Evolutionary conservation across 2,888 invertebrate species (phyloP).

Genomic region (Mesoligia furuncula): DNA sequence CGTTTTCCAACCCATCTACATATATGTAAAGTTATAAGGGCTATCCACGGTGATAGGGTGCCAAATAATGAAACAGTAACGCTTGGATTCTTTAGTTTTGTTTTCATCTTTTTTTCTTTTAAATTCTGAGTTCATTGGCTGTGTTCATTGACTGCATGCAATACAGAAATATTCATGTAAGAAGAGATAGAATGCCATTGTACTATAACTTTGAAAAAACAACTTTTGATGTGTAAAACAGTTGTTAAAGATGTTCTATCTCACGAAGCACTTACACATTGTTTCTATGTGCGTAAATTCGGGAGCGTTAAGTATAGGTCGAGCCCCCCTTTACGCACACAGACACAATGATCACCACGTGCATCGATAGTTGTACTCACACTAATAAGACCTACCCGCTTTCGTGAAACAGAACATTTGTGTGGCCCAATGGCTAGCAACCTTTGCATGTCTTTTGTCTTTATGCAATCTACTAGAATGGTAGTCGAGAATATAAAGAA

Average conservation of each 20-base stretch:
- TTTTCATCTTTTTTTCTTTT: neutral
- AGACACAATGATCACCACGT: neutral
- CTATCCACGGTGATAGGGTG: neutral
- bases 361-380: neutral
- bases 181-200: slow-evolving; percentile 1
- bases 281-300: neutral
- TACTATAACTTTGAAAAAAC: neutral
- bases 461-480: neutral
- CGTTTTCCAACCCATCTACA: slow-evolving; percentile 43
- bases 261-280: neutral
- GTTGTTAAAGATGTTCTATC: neutral
- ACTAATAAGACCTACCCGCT: neutral
- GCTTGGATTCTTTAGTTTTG: neutral
- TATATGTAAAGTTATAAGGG: slow-evolving; percentile 37
- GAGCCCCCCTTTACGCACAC: neutral
- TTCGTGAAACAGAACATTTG: neutral
- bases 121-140: neutral
- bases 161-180: neutral
- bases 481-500: neutral
- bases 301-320: neutral
- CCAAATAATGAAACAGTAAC: neutral
- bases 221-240: neutral
- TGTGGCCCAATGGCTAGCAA: neutral
- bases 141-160: neutral
- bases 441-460: neutral